These are phyloP conservation scores for Okapia johnstoni DNA, from an alignment of 2,113 vertebrate genomes.

Conservation along the genomic window DNA sequence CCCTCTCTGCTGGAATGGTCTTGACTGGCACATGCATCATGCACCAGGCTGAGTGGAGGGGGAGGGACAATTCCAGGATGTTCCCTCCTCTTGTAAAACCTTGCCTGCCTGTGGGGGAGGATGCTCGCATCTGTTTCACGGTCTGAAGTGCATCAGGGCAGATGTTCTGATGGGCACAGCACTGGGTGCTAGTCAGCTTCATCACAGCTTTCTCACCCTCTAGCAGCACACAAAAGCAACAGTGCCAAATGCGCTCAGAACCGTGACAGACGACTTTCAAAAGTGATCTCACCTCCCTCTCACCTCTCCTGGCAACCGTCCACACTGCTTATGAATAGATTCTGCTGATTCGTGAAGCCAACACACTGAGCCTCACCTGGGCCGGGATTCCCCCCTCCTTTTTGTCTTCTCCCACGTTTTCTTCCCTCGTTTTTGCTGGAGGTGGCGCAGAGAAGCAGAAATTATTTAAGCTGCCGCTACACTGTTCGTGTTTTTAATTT, in stretches of 20 bases:
- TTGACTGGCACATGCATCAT: fast-evolving
- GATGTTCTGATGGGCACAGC: fast-evolving
- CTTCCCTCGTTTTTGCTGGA: not conserved
- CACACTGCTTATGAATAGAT: fast-evolving
- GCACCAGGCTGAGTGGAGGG: not conserved
- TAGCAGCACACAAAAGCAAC: not conserved
- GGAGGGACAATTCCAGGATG: not conserved
- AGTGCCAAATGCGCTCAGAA: fast-evolving
- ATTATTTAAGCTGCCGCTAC: not conserved
- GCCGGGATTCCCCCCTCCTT: fast-evolving
- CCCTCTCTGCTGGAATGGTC: not conserved
- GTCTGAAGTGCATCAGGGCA: fast-evolving
- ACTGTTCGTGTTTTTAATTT: conserved; percentile 42
- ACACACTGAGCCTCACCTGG: not conserved
- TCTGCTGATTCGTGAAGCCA: not conserved
- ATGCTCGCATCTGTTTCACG: not conserved
- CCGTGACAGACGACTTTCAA: fast-evolving
- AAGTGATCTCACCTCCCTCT: not conserved
- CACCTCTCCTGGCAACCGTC: not conserved
- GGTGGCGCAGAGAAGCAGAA: not conserved
- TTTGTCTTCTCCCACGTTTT: not conserved
- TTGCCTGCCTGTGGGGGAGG: not conserved
- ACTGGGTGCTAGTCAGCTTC: not conserved
- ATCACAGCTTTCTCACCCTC: not conserved
- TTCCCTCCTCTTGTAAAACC: not conserved